phyloP scores from a whole-genome alignment of 2,797 vertebrate species.

The Heliangelus exortis region DNA sequence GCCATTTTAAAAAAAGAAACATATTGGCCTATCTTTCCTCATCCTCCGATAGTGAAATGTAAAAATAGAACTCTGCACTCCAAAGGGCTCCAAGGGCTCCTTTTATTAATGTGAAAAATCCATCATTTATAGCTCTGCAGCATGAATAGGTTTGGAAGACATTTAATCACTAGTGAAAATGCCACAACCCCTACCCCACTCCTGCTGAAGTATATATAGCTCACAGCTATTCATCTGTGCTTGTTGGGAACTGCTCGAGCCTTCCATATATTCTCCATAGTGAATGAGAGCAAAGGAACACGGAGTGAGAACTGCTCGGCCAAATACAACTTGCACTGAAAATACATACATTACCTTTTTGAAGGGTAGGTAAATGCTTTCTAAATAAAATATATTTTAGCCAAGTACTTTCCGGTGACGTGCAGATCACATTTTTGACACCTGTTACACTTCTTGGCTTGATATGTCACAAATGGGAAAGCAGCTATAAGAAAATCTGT shows the following conservation, averaged over 20 bases:
- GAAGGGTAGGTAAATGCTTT: not conserved
- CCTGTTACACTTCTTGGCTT: not conserved
- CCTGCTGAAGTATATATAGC: constrained; percentile 11
- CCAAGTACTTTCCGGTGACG: not conserved
- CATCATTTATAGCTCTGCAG: constrained; percentile 64
- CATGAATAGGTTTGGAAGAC: constrained; percentile 70
- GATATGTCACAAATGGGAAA: not conserved
- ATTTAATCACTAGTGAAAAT: constrained; percentile 68
- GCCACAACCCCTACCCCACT: constrained; percentile 35
- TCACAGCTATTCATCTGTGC: constrained; percentile 21
- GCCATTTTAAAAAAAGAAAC: constrained; percentile 55
- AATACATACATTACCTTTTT: not conserved
- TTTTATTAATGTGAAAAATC: constrained; percentile 72
- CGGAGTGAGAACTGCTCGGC: not conserved
- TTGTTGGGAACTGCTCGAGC: constrained; percentile 9
- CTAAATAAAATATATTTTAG: not conserved
- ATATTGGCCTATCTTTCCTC: constrained; percentile 49
- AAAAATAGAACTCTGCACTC: constrained; percentile 74
- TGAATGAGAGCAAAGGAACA: not conserved
- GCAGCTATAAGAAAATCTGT: not conserved
- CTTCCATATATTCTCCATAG: not conserved
- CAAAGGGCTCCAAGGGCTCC: constrained; percentile 55
- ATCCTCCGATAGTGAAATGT: constrained; percentile 59
- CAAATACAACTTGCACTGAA: not conserved
- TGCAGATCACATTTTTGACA: not conserved